Percentiles rank a stretch among this genome's conserved stretches.
These are phyloP conservation scores for Urocitellus parryii DNA, from an alignment of 2,113 vertebrate species.

Conservation along the genomic window DNA sequence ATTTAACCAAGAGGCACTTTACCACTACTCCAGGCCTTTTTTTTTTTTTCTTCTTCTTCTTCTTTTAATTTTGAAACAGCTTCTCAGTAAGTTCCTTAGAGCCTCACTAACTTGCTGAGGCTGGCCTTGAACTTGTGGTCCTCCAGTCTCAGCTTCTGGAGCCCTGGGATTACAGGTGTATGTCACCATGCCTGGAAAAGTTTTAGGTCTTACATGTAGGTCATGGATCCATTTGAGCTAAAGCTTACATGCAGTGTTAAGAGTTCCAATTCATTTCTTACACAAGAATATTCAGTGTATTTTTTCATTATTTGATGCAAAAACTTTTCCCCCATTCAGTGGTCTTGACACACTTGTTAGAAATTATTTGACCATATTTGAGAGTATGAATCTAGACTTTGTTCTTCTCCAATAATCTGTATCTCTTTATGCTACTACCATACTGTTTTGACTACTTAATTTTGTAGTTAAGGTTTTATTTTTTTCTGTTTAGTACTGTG, in stretches of 20 bases:
- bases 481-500: no score
- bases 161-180: no score
- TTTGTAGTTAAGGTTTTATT: no score
- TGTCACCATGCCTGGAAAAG: no score
- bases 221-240: background rate
- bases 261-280: background rate
- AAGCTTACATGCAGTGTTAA: background rate
- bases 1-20: no score
- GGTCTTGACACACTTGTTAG: background rate
- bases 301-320: background rate
- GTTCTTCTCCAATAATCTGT: background rate
- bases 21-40: no score
- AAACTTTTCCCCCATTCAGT: background rate
- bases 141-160: no score
- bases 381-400: background rate
- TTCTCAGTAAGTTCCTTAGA: no score
- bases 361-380: background rate
- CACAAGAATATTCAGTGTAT: background rate
- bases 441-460: background rate
- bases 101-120: no score
- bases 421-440: background rate
- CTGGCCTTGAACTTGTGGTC: no score
- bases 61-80: no score
- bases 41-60: no score
- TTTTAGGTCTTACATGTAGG: background rate